phyloP scores from a whole-genome alignment of 2,888 invertebrate genomes.

The Dromius quadrimaculatus region DNA sequence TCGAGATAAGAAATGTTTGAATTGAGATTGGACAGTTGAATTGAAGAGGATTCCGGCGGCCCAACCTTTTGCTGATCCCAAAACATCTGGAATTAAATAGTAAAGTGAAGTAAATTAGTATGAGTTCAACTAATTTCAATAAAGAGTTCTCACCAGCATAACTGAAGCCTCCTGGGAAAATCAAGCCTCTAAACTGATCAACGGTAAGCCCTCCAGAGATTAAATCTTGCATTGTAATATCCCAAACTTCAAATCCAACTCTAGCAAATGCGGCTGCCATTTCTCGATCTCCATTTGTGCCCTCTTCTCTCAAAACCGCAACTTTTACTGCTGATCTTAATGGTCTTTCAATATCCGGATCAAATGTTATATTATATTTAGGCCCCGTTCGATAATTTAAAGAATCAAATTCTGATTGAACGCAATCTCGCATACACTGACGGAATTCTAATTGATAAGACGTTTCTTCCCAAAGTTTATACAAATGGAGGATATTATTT shows the following conservation, averaged over 20 bases:
- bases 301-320: conserved; percentile 96
- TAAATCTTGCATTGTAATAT: conserved; percentile 94
- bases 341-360: conserved; percentile 72
- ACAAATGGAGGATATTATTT: conserved; percentile 75
- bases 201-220: conserved; percentile 77
- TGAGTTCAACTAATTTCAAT: too few species aligned
- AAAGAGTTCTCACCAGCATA: conserved; percentile 91
- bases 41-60: conserved; percentile 92
- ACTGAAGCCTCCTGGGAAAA: conserved; percentile 99
- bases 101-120: too few species aligned
- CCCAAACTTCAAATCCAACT: conserved; percentile 93
- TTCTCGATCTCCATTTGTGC: conserved; percentile 96
- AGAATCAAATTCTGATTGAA: conserved; percentile 81
- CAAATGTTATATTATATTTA: conserved; percentile 78
- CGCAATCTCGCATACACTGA: conserved; percentile 86
- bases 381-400: conserved; percentile 78
- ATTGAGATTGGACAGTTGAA: conserved; percentile 78
- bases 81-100: conserved; percentile 89
- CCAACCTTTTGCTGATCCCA: conserved; percentile 99
- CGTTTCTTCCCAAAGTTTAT: conserved; percentile 95
- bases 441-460: conserved; percentile 89
- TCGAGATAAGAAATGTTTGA: conserved; percentile 79
- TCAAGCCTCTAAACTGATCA: conserved; percentile 86
- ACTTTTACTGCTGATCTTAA: conserved; percentile 73
- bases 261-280: conserved; percentile 92